Evolutionary conservation across 1,140 invertebrate genomes (phyloP), one percentile per base, ranked within the genome.

Genomic region (Psix sp.): DNA sequence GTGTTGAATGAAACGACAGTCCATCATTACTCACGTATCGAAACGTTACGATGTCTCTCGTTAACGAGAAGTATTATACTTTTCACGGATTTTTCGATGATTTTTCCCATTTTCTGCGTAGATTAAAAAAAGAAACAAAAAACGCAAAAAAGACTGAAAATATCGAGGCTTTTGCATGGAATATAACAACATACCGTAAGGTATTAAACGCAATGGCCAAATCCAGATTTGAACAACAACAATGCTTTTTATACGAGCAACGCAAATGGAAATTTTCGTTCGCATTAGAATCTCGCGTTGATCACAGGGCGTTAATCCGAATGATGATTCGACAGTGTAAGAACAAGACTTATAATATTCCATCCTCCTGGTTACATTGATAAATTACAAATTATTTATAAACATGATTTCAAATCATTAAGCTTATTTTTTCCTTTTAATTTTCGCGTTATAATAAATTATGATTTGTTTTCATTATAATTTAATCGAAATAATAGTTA

Each of bases 1-100:
- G 80, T 79, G 75, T 77, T 76, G 66, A 76, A 80, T 66, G 63
- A 74, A 78, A 76, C 67, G 71, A 54, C 70, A 66, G 67, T 78
- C 51, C 73, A 78, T 78, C 68, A 73, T 76, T 70, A 73, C 60
- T 68, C 56, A 68, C 56, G 66, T 67, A 62, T 48, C 45, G 66
- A 77, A 77, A 70, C 60, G 54, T 67, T 71, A 59, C 63, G 63
- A 66, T 68, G 63, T 76, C 56, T 73, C 74, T 76, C 68, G 68
- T 76, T 76, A 76, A 66, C 60, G 63, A 73, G 54, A 60, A 76
- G 63, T 65, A 76, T 72, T 76, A 76, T 68, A 68, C 63, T 63
- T 68, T 67, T 68, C 63, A 29, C 63, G 57, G 51, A 67, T 74
- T 74, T 68, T 63, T 63, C 63, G 49, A 48, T 74, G 42, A 74